phyloP scores from a whole-genome alignment of 2,888 invertebrate species.

The Aelia acuminata region DNA sequence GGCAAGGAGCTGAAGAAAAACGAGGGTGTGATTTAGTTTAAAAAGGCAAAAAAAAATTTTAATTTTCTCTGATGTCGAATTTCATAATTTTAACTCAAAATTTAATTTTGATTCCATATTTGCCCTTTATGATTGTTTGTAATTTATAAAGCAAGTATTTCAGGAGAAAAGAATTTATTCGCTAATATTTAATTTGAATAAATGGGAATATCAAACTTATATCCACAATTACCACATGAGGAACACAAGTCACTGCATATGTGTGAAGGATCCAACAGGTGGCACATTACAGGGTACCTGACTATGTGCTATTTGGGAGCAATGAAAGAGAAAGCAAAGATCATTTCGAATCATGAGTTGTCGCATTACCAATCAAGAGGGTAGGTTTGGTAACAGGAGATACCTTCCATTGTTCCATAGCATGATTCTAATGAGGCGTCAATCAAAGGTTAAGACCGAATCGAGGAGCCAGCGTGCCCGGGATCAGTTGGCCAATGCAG shows the following conservation, averaged over 20 bases:
- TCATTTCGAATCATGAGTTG: constrained; percentile 44
- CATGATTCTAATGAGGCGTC: constrained; percentile 45
- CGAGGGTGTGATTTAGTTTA: too few relatives aligned
- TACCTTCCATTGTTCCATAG: constrained; percentile 45
- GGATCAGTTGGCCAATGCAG: not conserved
- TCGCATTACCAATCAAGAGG: constrained; percentile 9
- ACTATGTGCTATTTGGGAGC: not conserved
- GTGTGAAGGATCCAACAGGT: not conserved
- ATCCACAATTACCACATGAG: not conserved
- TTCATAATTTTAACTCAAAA: too few relatives aligned
- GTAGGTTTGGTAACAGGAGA: constrained; percentile 14
- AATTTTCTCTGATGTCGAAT: too few relatives aligned
- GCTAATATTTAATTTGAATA: too few relatives aligned
- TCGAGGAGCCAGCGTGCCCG: not conserved
- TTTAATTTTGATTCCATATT: too few relatives aligned
- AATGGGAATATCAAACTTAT: not conserved
- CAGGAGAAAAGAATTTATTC: too few relatives aligned
- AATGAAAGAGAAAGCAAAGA: constrained; percentile 49
- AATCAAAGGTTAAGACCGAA: constrained; percentile 33
- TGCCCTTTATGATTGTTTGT: too few relatives aligned
- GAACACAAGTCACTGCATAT: not conserved
- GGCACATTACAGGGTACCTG: constrained; percentile 2
- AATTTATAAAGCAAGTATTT: too few relatives aligned
- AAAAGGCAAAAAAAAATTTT: too few relatives aligned
- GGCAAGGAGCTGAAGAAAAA: too few relatives aligned